Evolutionary conservation across 2,113 vertebrate species (phyloP), one percentile per base, ranked within the genome.

Genomic region (Octodon degus): DNA sequence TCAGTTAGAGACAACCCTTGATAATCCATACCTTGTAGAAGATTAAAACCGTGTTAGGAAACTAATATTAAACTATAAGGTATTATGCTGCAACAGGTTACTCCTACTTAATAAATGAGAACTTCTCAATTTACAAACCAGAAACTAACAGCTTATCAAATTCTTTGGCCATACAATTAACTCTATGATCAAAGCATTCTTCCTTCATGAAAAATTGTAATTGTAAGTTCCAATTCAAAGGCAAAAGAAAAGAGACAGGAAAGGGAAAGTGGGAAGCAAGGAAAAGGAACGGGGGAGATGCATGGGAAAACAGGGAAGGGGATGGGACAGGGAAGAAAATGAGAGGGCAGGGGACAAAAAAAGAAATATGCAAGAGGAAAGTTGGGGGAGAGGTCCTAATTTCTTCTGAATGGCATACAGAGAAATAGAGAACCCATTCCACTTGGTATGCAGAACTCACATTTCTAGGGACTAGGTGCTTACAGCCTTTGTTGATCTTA

Each of bases 51-150:
- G 88, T 82, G 19, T 17, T 20, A 50, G 34, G n/a, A 91, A 86
- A 95, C 83, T n/a, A 86, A 91, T n/a, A 89, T 37, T 82, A 65
- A 74, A 27, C 37, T 82, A 81, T 34, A 89, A 72, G 88, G 24
- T 34, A 74, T 27, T 76, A 25, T 37, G 82, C 43, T 43, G 4
- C 40, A 77, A 83, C 7, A 6, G 25, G 4, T 47, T 72, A 62
- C 24, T 55, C 14, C 76, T 65, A 40, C 62, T 60, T 81, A 92
- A 70, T 47, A 65, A 12, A 89, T 62, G 47, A 37, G 43, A 76
- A 70, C 30, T 50, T 60, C n/a, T 96, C 94, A 83, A 67, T 50
- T n/a, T 72, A 67, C 19, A 58, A 85, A 58, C 24, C 43, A 34
- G 53, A 81, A 92, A 67, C 2, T n/a, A 85, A 74, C 7, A 72